phyloP scores from a whole-genome alignment of 2,888 invertebrate genomes.

The Adelphocoris suturalis region DNA sequence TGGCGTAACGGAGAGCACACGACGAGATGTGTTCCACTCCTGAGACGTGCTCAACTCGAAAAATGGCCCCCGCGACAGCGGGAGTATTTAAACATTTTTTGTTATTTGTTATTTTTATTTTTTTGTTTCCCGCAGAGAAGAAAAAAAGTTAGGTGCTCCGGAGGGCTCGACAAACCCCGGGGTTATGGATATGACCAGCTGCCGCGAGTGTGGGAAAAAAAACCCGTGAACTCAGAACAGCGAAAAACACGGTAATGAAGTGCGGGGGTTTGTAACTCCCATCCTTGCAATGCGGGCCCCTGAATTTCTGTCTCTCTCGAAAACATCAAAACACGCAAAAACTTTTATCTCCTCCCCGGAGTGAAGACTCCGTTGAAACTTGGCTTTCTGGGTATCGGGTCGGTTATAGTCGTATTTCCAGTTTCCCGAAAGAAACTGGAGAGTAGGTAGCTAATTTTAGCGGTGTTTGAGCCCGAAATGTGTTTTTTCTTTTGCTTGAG shows the following conservation, averaged over 20 bases:
- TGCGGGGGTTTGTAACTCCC: slow-evolving; percentile 41
- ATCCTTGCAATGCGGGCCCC: not conserved
- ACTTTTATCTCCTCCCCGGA: slow-evolving; percentile 57
- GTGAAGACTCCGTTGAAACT: slow-evolving; percentile 21
- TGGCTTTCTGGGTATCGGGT: slow-evolving; percentile 20
- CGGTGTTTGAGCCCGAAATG: not conserved
- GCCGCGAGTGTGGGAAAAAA: slow-evolving; percentile 44
- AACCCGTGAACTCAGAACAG: slow-evolving; percentile 1
- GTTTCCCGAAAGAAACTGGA: not conserved
- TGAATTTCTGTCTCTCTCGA: slow-evolving; percentile 23
- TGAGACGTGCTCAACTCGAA: slow-evolving; percentile 31
- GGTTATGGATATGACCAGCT: slow-evolving; percentile 61
- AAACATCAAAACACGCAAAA: slow-evolving; percentile 61
- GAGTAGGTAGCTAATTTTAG: not conserved
- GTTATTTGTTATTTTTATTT: not conserved
- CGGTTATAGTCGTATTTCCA: not conserved
- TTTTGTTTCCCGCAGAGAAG: not conserved
- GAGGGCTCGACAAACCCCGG: not conserved
- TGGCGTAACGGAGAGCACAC: not conserved
- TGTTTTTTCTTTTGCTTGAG: not conserved
- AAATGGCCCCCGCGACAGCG: not conserved
- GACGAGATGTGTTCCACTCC: slow-evolving; percentile 9
- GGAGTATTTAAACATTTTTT: slow-evolving; percentile 47
- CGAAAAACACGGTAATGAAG: slow-evolving; percentile 53
- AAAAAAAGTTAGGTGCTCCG: slow-evolving; percentile 29